Evolutionary conservation across 2,113 vertebrate genomes (phyloP).

Genomic region (Alethe diademata): DNA sequence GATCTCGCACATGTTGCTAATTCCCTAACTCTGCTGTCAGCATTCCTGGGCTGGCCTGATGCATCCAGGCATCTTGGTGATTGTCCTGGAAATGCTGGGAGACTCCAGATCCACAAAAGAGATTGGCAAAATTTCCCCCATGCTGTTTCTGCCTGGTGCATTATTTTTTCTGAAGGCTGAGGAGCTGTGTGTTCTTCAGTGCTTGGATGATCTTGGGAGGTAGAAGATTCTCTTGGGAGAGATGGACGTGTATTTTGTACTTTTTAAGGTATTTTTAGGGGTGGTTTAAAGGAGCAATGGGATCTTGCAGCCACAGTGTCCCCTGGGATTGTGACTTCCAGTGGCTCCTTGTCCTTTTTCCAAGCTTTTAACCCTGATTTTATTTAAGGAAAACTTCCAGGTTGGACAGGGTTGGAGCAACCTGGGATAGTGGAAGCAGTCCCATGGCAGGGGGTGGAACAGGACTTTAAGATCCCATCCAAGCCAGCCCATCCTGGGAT

Average conservation of each 20-base stretch:
- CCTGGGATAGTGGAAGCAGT: background rate
- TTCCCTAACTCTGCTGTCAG: slow-evolving; percentile 35
- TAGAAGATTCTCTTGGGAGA: slow-evolving; percentile 37
- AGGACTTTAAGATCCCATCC: background rate
- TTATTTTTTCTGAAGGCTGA: slow-evolving; percentile 3
- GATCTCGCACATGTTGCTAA: slow-evolving; percentile 50
- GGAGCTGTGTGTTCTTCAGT: slow-evolving; percentile 8
- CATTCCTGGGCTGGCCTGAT: slow-evolving; percentile 5
- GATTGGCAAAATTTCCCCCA: background rate
- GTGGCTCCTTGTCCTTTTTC: background rate
- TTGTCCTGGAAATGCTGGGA: slow-evolving; percentile 26
- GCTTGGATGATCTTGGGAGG: slow-evolving; percentile 12
- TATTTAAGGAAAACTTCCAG: background rate
- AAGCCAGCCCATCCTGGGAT: background rate
- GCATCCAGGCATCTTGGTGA: slow-evolving; percentile 8
- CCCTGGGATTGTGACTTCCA: background rate
- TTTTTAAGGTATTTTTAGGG: background rate
- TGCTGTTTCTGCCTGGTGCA: background rate
- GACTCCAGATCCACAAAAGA: background rate
- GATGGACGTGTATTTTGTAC: slow-evolving; percentile 10
- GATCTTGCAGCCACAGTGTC: background rate
- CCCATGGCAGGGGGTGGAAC: background rate
- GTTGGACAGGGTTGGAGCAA: background rate
- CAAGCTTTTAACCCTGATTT: background rate
- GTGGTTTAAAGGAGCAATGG: background rate